phyloP scores from a whole-genome alignment of 2,888 invertebrate genomes.

The Drosophila mercatorum region DNA sequence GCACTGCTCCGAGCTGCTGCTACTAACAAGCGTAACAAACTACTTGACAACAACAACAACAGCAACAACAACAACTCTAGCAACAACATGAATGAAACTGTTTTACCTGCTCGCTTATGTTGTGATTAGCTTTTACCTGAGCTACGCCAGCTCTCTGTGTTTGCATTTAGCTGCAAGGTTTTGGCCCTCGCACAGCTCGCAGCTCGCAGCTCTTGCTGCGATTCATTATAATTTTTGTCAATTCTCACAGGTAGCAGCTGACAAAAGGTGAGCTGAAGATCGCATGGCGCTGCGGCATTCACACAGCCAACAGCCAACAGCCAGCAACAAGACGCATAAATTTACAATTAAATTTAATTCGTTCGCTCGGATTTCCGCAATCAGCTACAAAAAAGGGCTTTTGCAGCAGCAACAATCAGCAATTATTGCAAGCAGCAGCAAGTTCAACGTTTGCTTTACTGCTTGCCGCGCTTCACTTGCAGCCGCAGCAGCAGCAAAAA shows the following conservation, averaged over 20 bases:
- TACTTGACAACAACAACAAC: slow-evolving; percentile 43
- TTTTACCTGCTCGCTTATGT: slow-evolving; percentile 67
- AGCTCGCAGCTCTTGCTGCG: slow-evolving; percentile 23
- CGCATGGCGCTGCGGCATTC: slow-evolving; percentile 59
- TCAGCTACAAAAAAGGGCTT: slow-evolving; percentile 36
- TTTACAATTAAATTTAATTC: slow-evolving; percentile 81
- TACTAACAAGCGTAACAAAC: slow-evolving; percentile 75
- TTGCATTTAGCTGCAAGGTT: slow-evolving; percentile 26
- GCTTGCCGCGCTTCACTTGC: slow-evolving; percentile 69
- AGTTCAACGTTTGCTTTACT: slow-evolving; percentile 77
- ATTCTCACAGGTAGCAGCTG: slow-evolving; percentile 67
- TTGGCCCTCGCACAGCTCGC: slow-evolving; percentile 11
- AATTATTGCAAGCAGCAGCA: slow-evolving; percentile 68
- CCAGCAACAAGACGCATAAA: slow-evolving; percentile 65
- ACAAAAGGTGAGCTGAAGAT: slow-evolving; percentile 64
- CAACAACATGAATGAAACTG: slow-evolving; percentile 64
- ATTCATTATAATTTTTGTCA: slow-evolving; percentile 79
- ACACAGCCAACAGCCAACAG: slow-evolving; percentile 29
- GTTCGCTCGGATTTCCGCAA: slow-evolving; percentile 75
- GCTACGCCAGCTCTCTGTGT: slow-evolving; percentile 23
- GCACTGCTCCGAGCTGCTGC: slow-evolving; percentile 62
- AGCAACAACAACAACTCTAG: slow-evolving; percentile 31
- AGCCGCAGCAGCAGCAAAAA: slow-evolving; percentile 49
- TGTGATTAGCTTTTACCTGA: slow-evolving; percentile 70
- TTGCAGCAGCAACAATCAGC: slow-evolving; percentile 46